These are phyloP conservation scores for Takifugu flavidus DNA, from an alignment of 2,113 vertebrate species.

Conservation along the genomic window DNA sequence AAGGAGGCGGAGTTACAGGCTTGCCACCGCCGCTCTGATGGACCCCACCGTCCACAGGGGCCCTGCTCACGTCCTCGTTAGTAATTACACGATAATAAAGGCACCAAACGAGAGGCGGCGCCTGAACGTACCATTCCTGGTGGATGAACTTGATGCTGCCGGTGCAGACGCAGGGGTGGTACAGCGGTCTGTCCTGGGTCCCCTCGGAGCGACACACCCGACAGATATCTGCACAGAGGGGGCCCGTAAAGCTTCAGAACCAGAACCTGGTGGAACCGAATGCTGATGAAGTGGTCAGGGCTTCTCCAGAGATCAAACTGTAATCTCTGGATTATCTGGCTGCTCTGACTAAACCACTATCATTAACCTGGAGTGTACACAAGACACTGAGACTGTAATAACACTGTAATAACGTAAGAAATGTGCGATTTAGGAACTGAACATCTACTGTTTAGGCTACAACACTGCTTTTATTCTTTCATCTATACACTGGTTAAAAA, in stretches of 20 bases:
- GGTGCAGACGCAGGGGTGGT: conserved; percentile 96
- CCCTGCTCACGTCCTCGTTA: background rate
- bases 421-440: background rate
- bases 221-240: conserved; percentile 85
- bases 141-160: conserved; percentile 99
- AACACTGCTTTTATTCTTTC: too few relatives aligned
- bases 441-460: background rate
- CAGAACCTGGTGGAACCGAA: background rate
- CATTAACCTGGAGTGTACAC: conserved; percentile 17
- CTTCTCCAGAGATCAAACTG: background rate
- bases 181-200: conserved; percentile 93
- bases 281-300: too few relatives aligned
- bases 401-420: background rate
- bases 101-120: background rate
- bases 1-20: background rate
- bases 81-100: background rate
- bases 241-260: background rate
- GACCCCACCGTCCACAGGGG: too few relatives aligned
- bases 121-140: conserved; percentile 89
- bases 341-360: conserved; percentile 34
- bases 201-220: conserved; percentile 96
- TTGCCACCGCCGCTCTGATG: too few relatives aligned
- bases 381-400: background rate
- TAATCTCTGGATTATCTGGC: conserved; percentile 39
- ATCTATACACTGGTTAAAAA: too few relatives aligned